Percentiles rank a stretch among this genome's conserved stretches.
Conservation (phyloP, 2,888 invertebrate species). For the Saturnia japonica region DNA sequence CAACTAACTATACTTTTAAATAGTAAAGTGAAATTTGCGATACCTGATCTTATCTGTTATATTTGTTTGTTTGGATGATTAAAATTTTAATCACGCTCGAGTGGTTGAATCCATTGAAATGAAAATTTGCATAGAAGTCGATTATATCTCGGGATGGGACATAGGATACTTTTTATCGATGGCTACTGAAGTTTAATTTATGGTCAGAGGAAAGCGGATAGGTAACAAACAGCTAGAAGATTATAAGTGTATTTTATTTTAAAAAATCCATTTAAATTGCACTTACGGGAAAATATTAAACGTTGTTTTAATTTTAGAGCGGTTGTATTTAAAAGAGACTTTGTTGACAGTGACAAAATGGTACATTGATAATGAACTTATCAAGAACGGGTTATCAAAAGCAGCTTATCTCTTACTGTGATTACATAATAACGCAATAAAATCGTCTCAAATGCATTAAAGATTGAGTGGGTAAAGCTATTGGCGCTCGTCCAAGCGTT, state of each 20-base stretch:
- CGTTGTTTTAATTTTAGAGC: not conserved
- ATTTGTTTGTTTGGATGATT: not conserved
- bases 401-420: not conserved
- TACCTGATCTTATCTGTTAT: not conserved
- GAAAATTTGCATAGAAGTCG: not conserved
- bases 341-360: not conserved
- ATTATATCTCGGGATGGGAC: not conserved
- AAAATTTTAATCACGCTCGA: not conserved
- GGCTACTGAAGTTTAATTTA: too few relatives aligned
- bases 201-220: too few relatives aligned
- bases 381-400: not conserved
- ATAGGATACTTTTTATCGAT: too few relatives aligned
- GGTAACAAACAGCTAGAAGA: too few relatives aligned
- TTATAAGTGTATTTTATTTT: not conserved
- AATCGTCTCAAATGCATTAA: slow-evolving; percentile 52
- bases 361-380: slow-evolving; percentile 8
- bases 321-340: not conserved
- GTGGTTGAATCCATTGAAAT: not conserved
- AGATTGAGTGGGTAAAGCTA: slow-evolving; percentile 50
- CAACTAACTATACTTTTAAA: not conserved
- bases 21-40: not conserved
- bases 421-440: slow-evolving; percentile 38
- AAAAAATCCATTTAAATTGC: not conserved
- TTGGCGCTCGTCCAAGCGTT: slow-evolving; percentile 51
- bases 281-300: not conserved